These are phyloP conservation scores for Alauda arvensis DNA, from an alignment of 2,797 vertebrate genomes.

Conservation along the genomic window DNA sequence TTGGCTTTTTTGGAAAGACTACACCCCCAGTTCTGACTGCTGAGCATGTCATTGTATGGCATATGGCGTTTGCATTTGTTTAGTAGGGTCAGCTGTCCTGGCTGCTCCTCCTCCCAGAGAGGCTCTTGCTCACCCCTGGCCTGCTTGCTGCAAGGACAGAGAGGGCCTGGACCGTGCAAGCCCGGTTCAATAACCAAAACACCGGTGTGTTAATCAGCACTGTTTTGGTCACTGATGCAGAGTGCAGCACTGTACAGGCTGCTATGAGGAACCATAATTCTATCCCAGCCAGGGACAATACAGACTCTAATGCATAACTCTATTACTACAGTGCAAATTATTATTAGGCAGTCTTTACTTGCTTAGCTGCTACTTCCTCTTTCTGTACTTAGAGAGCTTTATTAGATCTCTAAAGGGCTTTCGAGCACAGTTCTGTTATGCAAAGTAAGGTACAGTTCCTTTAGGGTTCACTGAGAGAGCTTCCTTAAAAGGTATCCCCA, in stretches of 20 bases:
- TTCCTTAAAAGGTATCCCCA: not conserved
- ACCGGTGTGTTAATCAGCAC: rapidly evolving
- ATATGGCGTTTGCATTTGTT: not conserved
- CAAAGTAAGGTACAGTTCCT: not conserved
- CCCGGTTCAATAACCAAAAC: not conserved
- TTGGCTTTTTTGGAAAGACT: not conserved
- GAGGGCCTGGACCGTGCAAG: not conserved
- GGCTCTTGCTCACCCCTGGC: not conserved
- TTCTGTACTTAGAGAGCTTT: not conserved
- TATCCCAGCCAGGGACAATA: not conserved
- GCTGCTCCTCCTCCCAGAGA: not conserved
- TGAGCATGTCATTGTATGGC: not conserved
- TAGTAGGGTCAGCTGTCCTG: not conserved
- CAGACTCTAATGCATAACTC: not conserved
- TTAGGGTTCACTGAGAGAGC: not conserved
- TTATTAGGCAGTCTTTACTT: not conserved
- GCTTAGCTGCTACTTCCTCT: not conserved
- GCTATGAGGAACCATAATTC: not conserved
- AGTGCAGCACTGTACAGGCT: not conserved
- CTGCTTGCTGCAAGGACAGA: not conserved
- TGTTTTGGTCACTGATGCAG: not conserved
- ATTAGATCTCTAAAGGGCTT: not conserved
- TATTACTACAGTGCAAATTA: not conserved
- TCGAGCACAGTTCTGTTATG: slow-evolving; percentile 14
- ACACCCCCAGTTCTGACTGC: not conserved